Evolutionary conservation across 2,888 invertebrate genomes (phyloP), one percentile per base, ranked within the genome.

Genomic region (Diadegma fenestrale): DNA sequence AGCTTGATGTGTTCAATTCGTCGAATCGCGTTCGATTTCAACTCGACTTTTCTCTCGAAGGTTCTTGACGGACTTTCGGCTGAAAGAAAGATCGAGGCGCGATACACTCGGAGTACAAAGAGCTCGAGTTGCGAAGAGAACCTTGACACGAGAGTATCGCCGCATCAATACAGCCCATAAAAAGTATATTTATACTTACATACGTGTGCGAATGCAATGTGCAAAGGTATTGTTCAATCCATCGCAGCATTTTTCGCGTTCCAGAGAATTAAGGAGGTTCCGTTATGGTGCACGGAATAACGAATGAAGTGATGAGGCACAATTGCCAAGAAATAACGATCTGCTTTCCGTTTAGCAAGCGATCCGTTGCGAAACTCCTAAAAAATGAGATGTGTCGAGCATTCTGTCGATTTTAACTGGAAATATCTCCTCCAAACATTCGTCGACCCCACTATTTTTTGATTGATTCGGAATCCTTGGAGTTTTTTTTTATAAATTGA

Each of bases 91-190:
- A 77, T 80, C 72, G 76, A 30, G 51, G 37, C 37, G 7, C 37
- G 54, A 41, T 76, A 48, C 58, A 72, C 48, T 66, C n/a, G 26
- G 30, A n/a, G 58, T 54, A 51, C 10, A 19, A 19, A 33, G 71
- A 51, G 71, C 33, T 17, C 2, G 64, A 64, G 37, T 26, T n/a
- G n/a, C 22, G 58, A 64, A 73, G 30, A 69, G 30, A 82, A 79
- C 82, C 85, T 85, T 82, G 85, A 79, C 79, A 82, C 75, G 72
- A 33, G 72, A 61, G 43, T 26, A 37, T 68, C 26, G 41, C 66
- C 26, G 41, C 77, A 61, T 48, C 80, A 68, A 80, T 61, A 73
- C 64, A 80, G 79, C 54, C 58, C 43, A 76, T 61, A 72, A 72
- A 80, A 48, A 30, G 73, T 33, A 76, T 68, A 71, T 63, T 48